Base-by-base conservation (phyloP, 2,888 invertebrate genomes). In the Automeris io region DNA sequence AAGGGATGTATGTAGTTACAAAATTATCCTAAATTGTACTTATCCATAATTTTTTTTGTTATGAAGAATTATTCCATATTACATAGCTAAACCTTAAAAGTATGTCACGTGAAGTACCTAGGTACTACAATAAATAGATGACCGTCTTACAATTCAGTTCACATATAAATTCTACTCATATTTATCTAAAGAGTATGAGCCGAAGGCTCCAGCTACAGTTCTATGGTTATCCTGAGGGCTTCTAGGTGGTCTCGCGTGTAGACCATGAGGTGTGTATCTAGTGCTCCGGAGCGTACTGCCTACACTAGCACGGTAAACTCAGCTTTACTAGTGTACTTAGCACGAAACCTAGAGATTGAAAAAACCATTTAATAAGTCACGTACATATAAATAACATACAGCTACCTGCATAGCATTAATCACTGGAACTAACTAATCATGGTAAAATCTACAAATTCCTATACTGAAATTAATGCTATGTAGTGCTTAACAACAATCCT, bases 331-430 rank as follows among this genome's bases (percentile, higher is more conserved):
- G 85, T 86, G 83, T 82, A 83, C 82, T 83, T 86, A 86, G 83
- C 86, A 85, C 86, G 86, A 80, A 85, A 85, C 86, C 86, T 86
- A 86, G 86, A 86, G 86, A 86, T 86, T 86, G 74, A 86, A 86
- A 85, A 54, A 86, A 82, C 81, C 61, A 69, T 77, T 77, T 67
- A 64, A 76, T 76, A 62, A 82, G 66, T 75, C 71, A 82, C 49
- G 51, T 64, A 75, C 56, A 64, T 32, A 53, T 54, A 64, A 61
- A 70, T 45, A 69, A 73, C 52, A 56, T 64, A 37, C 53, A 57
- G 64, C 73, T 75, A 75, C 75, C 81, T 77, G 63, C 81, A 85
- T 73, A 83, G 80, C 82, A 82, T 82, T 82, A 81, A 82, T 73
- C 60, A 62, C 63, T 43, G 50, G 54, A 70, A 71, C 75, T 75